Conservation (phyloP, 2,888 invertebrate genomes). For the Masnerella sp. region DNA sequence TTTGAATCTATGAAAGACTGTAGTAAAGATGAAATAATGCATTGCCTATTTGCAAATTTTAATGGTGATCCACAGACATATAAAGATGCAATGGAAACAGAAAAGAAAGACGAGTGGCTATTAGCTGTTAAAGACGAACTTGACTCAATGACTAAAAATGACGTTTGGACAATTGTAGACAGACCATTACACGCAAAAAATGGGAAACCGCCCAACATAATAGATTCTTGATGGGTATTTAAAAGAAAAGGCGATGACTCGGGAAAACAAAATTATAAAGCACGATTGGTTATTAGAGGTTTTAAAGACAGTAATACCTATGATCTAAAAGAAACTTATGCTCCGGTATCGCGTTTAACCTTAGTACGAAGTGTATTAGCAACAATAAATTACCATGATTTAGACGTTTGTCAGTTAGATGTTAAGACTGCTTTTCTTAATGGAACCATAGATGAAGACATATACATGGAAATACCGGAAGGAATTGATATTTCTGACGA, state of each 20-base stretch:
- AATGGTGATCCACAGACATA: slow-evolving; percentile 1
- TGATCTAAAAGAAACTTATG: slow-evolving; percentile 12
- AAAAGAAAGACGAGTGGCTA: not conserved
- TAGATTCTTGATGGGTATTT: slow-evolving; percentile 16
- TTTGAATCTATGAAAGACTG: not conserved
- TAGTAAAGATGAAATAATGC: not conserved
- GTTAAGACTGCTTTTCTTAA: slow-evolving; percentile 4
- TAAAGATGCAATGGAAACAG: not conserved
- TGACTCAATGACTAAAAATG: slow-evolving; percentile 8
- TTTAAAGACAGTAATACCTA: slow-evolving; percentile 8
- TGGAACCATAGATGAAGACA: slow-evolving; percentile 4
- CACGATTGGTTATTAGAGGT: not conserved
- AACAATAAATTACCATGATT: slow-evolving; percentile 5
- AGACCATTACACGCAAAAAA: not conserved
- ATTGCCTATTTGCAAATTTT: not conserved
- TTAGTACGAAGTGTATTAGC: slow-evolving; percentile 6
- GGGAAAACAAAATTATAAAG: not conserved
- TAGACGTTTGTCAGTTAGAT: slow-evolving; percentile 6
- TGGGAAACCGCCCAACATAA: slow-evolving; percentile 2
- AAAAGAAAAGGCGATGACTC: not conserved
- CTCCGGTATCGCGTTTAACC: slow-evolving; percentile 2
- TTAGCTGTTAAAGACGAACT: not conserved
- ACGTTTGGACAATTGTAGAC: slow-evolving; percentile 1
- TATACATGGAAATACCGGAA: slow-evolving; percentile 8
- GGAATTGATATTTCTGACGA: not conserved